Evolutionary conservation across 2,797 vertebrate genomes (phyloP), one percentile per base, ranked within the genome.

Genomic region (Coreius guichenoti): DNA sequence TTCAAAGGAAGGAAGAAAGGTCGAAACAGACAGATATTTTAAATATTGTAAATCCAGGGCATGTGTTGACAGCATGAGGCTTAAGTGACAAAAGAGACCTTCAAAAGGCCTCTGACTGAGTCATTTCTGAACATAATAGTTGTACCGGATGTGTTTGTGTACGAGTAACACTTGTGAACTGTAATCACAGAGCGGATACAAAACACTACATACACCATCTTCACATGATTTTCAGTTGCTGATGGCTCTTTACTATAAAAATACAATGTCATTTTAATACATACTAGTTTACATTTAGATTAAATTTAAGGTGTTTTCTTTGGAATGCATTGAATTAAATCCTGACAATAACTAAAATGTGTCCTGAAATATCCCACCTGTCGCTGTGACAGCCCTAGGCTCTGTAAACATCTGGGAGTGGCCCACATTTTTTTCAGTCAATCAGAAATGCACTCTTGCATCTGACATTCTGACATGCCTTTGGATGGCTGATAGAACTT

Each of bases 51-150:
- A 79, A 87, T 82, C 74, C n/a, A 47, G 39, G 6, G 51, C 70
- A 33, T 63, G 76, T 58, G 77, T 54, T 54, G 54, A 54, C 33
- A 33, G 39, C 49, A 65, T 76, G 39, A 81, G 45, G 78, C 73
- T 73, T 51, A 84, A 56, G 74, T 56, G 82, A 77, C 82, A 84
- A 76, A 56, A 69, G 63, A 56, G n/a, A 75, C 39, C 83, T 70
- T 81, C 23, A 81, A 87, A 69, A 56, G 45, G 31, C 63, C 47
- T 68, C 63, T 75, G 67, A 81, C 74, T 70, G 67, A 68, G 33
- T 77, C 43, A 56, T 56, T 74, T 74, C 14, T 58, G 56, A 70
- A 43, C 17, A 69, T 49, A 76, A 75, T 67, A 84, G 70, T 56
- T 56, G 73, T 77, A 45, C 61, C 23, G 33, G 47, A 56, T 67